phyloP scores from a whole-genome alignment of 2,113 vertebrate species.

The Rhombomys opimus region DNA sequence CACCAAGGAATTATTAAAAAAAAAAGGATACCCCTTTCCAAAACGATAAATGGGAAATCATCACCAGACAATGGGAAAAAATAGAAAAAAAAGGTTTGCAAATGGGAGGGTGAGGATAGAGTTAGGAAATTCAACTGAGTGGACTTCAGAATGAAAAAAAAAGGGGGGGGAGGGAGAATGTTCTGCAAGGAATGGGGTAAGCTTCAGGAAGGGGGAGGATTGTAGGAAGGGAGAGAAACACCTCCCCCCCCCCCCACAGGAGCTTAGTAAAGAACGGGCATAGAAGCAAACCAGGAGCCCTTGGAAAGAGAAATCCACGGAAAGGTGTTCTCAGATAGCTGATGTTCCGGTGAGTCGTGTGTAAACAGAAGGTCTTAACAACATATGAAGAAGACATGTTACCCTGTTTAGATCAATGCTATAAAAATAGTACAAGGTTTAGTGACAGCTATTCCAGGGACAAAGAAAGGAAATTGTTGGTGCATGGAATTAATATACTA shows the following conservation, averaged over 20 bases:
- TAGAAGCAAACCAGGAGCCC: background rate
- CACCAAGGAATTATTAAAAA: slow-evolving; percentile 60
- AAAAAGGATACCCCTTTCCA: background rate
- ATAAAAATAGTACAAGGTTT: slow-evolving; percentile 10
- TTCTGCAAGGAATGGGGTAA: background rate
- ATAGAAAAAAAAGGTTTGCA: background rate
- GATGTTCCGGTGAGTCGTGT: background rate
- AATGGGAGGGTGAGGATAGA: background rate
- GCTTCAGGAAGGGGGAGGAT: background rate
- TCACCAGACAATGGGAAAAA: background rate
- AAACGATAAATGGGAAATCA: slow-evolving; percentile 9
- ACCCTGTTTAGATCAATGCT: background rate
- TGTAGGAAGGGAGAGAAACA: slow-evolving; percentile 12
- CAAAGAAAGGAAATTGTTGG: background rate
- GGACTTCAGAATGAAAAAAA: slow-evolving; percentile 6
- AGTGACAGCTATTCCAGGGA: background rate
- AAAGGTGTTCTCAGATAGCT: background rate
- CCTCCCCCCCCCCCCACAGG: background rate
- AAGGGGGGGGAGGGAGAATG: background rate
- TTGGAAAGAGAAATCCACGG: background rate
- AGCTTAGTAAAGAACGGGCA: background rate
- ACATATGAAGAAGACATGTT: background rate
- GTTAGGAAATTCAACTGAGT: background rate
- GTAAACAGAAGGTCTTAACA: slow-evolving; percentile 36
- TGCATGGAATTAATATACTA: background rate